Conservation (phyloP, 2,113 vertebrate genomes). For the Vicugna pacos region DNA sequence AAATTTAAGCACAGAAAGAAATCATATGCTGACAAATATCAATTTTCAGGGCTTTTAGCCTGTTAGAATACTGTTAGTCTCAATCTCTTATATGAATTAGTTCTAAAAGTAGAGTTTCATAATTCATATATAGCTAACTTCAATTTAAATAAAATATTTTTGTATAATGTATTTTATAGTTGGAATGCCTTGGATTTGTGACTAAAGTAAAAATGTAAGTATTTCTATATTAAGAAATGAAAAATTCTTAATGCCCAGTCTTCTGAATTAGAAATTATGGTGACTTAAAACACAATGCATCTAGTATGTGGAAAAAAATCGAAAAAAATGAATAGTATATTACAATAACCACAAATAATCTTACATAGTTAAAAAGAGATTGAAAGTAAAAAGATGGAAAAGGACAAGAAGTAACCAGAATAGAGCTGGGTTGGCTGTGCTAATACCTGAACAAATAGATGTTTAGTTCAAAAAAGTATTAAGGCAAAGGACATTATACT, state of each 20-base stretch:
- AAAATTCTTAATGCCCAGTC: background rate
- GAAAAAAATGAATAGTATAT: background rate
- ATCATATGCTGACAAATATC: background rate
- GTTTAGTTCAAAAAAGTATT: background rate
- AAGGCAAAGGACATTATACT: background rate
- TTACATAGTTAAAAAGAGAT: background rate
- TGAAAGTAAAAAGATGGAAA: background rate
- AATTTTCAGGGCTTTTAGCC: background rate
- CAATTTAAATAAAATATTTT: background rate
- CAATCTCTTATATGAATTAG: background rate
- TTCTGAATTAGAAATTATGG: background rate
- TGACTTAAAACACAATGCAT: background rate
- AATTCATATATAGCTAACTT: background rate
- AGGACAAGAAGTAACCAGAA: background rate
- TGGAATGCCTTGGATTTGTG: background rate
- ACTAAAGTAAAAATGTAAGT: background rate
- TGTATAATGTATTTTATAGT: background rate
- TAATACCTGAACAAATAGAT: background rate
- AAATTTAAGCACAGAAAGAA: background rate
- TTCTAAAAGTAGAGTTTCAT: background rate
- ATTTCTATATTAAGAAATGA: background rate
- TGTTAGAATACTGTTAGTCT: background rate
- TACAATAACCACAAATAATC: background rate
- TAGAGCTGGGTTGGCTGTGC: background rate
- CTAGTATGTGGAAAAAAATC: background rate